These are phyloP conservation scores for Sibirionetta formosa DNA, from an alignment of 2,797 vertebrate species.

Conservation along the genomic window DNA sequence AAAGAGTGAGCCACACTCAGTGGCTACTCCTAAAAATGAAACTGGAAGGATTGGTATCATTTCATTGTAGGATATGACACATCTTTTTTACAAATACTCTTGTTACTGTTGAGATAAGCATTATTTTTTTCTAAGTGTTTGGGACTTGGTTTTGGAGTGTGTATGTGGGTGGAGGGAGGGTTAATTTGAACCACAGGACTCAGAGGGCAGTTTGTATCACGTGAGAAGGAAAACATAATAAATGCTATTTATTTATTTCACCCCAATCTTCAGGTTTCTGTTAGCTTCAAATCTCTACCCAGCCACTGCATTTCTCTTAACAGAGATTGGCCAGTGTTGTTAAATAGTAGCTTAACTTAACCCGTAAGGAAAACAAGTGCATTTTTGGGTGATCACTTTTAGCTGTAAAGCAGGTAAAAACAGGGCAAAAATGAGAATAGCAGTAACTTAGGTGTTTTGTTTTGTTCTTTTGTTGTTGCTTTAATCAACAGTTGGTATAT, in stretches of 20 bases:
- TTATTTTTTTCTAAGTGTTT: conserved; percentile 10
- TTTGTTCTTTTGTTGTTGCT: background rate
- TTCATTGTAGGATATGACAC: conserved; percentile 31
- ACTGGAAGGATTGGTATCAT: conserved; percentile 35
- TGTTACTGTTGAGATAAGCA: conserved; percentile 52
- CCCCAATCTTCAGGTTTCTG: conserved; percentile 47
- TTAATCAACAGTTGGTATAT: background rate
- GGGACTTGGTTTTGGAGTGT: conserved; percentile 56
- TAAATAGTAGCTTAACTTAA: conserved; percentile 8
- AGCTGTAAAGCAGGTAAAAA: conserved; percentile 40
- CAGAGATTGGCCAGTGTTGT: conserved; percentile 55
- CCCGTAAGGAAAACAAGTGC: conserved; percentile 11
- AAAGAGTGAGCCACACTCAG: background rate
- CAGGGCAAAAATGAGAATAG: conserved; percentile 46
- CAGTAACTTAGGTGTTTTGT: background rate
- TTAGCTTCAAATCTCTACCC: conserved; percentile 60
- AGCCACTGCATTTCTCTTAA: conserved; percentile 22
- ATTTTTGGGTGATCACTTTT: background rate
- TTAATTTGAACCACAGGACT: conserved; percentile 30
- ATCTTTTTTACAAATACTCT: background rate
- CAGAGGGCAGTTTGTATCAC: conserved; percentile 30
- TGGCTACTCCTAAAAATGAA: conserved; percentile 8
- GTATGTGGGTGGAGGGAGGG: background rate
- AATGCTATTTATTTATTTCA: conserved; percentile 72
- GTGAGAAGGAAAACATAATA: conserved; percentile 59